Conservation (phyloP, 2,113 vertebrate species). For the Anthoscopus minutus region DNA sequence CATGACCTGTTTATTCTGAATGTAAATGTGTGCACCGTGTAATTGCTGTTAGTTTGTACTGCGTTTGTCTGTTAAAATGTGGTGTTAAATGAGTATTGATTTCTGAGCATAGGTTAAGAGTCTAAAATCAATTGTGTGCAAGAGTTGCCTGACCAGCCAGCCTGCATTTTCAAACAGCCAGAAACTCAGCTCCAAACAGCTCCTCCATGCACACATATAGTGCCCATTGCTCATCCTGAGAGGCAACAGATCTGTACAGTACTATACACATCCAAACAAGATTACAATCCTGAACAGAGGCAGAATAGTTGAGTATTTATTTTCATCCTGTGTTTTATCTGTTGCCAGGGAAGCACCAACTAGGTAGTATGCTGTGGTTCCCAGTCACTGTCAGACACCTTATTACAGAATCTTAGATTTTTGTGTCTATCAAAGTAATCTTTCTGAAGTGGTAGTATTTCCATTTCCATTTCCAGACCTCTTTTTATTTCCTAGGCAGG, state of each 20-base stretch:
- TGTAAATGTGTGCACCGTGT: conserved; percentile 4
- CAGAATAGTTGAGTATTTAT: not conserved
- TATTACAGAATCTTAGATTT: not conserved
- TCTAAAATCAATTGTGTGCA: conserved; percentile 13
- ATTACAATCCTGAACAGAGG: not conserved
- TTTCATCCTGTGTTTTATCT: not conserved
- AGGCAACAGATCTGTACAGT: not conserved
- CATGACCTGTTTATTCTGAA: not conserved
- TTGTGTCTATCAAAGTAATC: not conserved
- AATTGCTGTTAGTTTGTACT: conserved; percentile 40
- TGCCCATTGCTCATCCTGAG: not conserved
- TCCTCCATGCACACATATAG: not conserved
- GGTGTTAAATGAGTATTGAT: conserved; percentile 56
- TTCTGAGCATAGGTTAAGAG: conserved; percentile 45
- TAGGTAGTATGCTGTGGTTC: not conserved
- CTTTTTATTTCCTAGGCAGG: not conserved
- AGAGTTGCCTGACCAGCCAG: not conserved
- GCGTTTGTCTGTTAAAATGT: conserved; percentile 8
- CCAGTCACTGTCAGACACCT: not conserved
- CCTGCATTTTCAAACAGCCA: not conserved
- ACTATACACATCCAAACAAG: not conserved
- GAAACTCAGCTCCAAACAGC: not conserved
- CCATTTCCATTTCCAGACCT: not conserved
- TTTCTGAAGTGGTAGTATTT: not conserved
- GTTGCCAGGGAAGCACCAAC: not conserved